A percentile compares a stretch with the other conserved stretches of the same genome.
phyloP scores from a whole-genome alignment of 2,113 vertebrate species.

The Myiopsitta monachus region DNA sequence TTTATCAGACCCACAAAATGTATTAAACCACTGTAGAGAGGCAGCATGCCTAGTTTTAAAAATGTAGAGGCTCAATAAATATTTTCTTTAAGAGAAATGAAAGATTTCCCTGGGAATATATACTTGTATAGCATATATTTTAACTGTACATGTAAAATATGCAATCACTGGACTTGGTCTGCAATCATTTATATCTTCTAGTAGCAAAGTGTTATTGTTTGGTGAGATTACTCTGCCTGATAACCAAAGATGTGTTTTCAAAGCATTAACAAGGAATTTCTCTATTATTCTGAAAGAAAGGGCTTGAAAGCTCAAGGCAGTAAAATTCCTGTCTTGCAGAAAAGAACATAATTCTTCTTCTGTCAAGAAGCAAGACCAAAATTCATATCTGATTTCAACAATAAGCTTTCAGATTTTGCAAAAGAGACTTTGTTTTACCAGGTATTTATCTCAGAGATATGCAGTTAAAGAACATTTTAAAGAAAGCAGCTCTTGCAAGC shows the following conservation, averaged over 20 bases:
- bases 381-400: neutral
- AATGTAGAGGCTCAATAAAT: neutral
- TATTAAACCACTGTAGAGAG: neutral
- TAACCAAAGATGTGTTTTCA: neutral
- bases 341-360: neutral
- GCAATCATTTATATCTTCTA: neutral
- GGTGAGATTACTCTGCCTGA: neutral
- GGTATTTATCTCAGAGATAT: constrained; percentile 4
- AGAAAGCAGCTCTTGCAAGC: neutral
- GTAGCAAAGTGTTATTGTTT: neutral
- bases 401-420: neutral
- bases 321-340: neutral
- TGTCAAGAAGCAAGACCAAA: neutral
- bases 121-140: neutral
- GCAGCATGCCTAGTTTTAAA: neutral
- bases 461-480: neutral
- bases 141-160: neutral
- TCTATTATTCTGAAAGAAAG: neutral
- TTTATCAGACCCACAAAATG: neutral
- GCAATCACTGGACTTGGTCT: neutral
- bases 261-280: neutral
- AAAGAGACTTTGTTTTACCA: neutral
- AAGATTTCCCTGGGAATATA: neutral
- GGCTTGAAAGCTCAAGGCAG: neutral
- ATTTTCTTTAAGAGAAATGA: neutral